phyloP scores from a whole-genome alignment of 2,797 vertebrate genomes.

The Passerculus sandwichensis region DNA sequence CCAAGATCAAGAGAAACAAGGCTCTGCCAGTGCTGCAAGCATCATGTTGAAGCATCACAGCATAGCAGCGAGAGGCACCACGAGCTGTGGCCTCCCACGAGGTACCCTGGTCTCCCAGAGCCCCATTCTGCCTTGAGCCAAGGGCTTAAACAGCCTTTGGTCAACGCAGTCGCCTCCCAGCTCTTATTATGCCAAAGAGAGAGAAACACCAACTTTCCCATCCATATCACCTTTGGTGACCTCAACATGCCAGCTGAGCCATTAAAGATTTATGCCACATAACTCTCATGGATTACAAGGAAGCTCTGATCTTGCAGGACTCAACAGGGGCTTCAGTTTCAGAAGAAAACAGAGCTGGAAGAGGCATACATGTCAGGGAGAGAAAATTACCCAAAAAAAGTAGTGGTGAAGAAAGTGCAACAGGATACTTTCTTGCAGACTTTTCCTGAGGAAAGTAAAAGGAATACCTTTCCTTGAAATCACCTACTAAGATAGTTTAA shows the following conservation, averaged over 20 bases:
- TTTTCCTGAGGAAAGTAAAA: not conserved
- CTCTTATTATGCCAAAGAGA: not conserved
- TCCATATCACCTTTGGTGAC: not conserved
- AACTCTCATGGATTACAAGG: not conserved
- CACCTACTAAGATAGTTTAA: not conserved
- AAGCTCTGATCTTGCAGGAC: not conserved
- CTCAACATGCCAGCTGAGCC: not conserved
- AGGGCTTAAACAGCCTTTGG: not conserved
- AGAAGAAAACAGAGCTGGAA: not conserved
- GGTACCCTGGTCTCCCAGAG: accelerated
- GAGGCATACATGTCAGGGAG: accelerated
- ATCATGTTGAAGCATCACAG: not conserved
- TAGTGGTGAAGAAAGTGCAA: too few species aligned
- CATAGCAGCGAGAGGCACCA: not conserved
- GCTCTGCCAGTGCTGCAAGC: not conserved
- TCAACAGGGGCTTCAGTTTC: not conserved
- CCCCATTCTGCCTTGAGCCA: not conserved
- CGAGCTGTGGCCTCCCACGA: accelerated
- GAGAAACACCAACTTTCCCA: not conserved
- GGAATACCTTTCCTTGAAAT: not conserved
- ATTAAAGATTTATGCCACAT: not conserved
- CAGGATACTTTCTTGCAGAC: not conserved
- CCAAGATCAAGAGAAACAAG: not conserved
- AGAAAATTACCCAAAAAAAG: not conserved
- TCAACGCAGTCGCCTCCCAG: accelerated